These are phyloP conservation scores for Mythimna loreyi DNA, from an alignment of 2,888 invertebrate species.

Conservation along the genomic window DNA sequence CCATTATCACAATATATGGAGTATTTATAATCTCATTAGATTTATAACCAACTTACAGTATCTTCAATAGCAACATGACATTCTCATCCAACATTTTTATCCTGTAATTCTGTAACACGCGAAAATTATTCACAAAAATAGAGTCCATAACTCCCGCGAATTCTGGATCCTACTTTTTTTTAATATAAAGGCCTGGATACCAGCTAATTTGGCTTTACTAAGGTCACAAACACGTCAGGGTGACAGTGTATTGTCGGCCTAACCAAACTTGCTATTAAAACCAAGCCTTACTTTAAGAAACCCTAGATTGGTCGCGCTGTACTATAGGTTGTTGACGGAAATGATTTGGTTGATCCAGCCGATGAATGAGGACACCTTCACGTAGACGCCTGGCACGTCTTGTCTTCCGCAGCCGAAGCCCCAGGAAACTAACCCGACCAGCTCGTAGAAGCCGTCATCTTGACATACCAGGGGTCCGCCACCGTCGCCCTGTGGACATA, in stretches of 20 bases:
- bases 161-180: not conserved
- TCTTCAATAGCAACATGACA: not conserved
- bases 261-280: not conserved
- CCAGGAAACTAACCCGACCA: constrained; percentile 98
- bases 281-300: constrained; percentile 25
- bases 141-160: not conserved
- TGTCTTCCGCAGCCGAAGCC: constrained; percentile 98
- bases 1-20: not conserved
- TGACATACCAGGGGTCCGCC: constrained; percentile 98
- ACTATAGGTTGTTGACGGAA: constrained; percentile 97
- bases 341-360: constrained; percentile 99
- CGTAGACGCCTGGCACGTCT: constrained; percentile 99
- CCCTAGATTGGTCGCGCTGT: constrained; percentile 12
- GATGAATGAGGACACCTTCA: constrained; percentile 98
- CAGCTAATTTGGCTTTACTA: not conserved
- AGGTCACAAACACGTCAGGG: too few species aligned
- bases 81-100: not conserved
- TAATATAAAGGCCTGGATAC: not conserved
- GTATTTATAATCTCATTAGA: not conserved
- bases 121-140: not conserved
- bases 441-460: constrained; percentile 97
- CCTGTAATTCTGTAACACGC: not conserved
- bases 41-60: not conserved
- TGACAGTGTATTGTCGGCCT: not conserved
- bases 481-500: constrained; percentile 94